Evolutionary conservation across 1,140 invertebrate species (phyloP).

Genomic region (Penaeus chinensis): DNA sequence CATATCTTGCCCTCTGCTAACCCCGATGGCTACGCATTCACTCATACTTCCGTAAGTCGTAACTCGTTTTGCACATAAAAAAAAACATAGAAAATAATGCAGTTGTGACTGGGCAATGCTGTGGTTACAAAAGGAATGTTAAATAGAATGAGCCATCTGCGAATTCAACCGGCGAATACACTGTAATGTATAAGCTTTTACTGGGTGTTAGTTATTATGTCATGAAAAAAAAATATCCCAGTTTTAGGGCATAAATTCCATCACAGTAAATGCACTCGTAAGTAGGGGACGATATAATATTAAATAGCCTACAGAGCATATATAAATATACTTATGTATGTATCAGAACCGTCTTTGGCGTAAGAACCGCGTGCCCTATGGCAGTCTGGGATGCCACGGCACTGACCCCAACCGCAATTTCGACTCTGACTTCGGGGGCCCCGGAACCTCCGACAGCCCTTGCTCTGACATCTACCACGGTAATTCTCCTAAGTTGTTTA

Average conservation of each 20-base stretch:
- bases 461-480: constrained; percentile 73
- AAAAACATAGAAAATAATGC: constrained; percentile 66
- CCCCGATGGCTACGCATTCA: constrained; percentile 64
- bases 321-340: neutral
- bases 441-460: constrained; percentile 72
- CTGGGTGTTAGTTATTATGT: too few relatives aligned
- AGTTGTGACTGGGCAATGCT: neutral
- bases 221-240: neutral
- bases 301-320: neutral
- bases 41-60: constrained; percentile 54
- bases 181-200: too few relatives aligned
- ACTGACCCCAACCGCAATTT: constrained; percentile 66
- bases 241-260: neutral
- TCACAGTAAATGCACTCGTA: neutral
- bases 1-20: constrained; percentile 65
- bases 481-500: constrained; percentile 48
- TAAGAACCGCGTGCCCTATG: constrained; percentile 63
- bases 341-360: constrained; percentile 66
- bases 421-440: constrained; percentile 69
- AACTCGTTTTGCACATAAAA: constrained; percentile 60
- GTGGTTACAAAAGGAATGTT: too few relatives aligned
- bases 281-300: neutral
- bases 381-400: constrained; percentile 60
- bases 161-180: too few relatives aligned
- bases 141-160: too few relatives aligned